Base-by-base conservation (phyloP, 2,888 invertebrate species). In the Synanthedon myopaeformis region DNA sequence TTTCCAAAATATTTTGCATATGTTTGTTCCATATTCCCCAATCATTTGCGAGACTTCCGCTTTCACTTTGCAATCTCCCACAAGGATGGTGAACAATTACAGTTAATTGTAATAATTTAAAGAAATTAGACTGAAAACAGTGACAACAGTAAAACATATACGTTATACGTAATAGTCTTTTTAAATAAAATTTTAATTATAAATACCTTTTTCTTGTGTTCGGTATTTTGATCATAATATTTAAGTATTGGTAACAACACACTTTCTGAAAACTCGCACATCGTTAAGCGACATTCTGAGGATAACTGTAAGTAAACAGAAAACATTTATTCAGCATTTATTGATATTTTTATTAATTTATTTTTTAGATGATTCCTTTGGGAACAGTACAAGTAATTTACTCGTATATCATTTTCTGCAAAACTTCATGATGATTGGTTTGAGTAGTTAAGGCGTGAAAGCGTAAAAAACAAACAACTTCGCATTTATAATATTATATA, bases 211-310 rank as follows among this genome's bases (percentile, higher is more conserved):
- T 81, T 87, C 65, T 80, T 84, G 53, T 71, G 67, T 54, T 84
- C 85, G 58, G 78, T 66, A 59, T 76, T 82, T 61, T 75, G 79
- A 56, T 85, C 84, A 64, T 88, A 88, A 57, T 78, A 77, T 59
- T 80, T 77, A 53, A 90, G 72, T 51, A 89, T 65, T 19, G 70
- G 59, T 1, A 82, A 75, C 42, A 89, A 62, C 42, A 83, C 70
- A 53, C 60, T 77, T 71, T 90, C 90, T 13, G 82, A 79, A 61
- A 90, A 90, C 58, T 82, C 78, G 61, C 91, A 90, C 56, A 90
- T 67, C 3, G 82, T 72, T 51, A 83, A 66, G 14, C 89, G 82
- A 56, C 82, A 79, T 62, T 91, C 90, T 10, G 77, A 69, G 41
- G 84, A 87, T 14, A 90, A 70, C 87, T 90, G 75, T 42, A 64